Evolutionary conservation across 2,797 vertebrate genomes (phyloP), one percentile per base, ranked within the genome.

Genomic region (Sebastes steindachneri): DNA sequence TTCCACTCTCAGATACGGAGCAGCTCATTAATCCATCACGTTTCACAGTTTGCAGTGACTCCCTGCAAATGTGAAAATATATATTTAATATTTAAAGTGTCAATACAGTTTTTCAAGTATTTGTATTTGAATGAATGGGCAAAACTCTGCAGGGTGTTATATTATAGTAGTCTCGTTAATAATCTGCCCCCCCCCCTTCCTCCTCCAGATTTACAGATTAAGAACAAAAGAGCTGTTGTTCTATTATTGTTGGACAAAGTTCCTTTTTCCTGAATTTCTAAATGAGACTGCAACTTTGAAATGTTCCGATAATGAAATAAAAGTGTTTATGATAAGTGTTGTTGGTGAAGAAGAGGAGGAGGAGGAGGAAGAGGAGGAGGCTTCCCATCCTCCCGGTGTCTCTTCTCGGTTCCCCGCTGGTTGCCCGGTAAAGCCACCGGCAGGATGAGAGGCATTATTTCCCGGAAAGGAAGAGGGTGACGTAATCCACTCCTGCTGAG

Each of bases 391-490:
- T 65, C n/a, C 17, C 2, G 7, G 10, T 14, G 48, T 51, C 26
- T 68, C 17, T 89, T 90, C 84, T 77, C 85, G 82, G 33, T 71
- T 73, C 58, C 79, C 69, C 0, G 53, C 79, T 41, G 68, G 68
- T 54, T 91, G 84, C 85, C 84, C 33, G 75, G 75, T 80, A 89
- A 88, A 74, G 54, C 72, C 79, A 54, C 31, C 26, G 4, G 4
- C 31, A 75, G 86, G 66, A 86, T 84, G 70, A 89, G 65, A 53
- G 67, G 82, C 63, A 15, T 66, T 65, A 74, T 88, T 93, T 93
- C 91, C 91, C 86, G 91, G 91, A 93, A 92, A 86, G 84, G 77
- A 64, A 29, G 21, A 72, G 41, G 84, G n/a, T 86, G 90, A 89
- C 33, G 77, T 90, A 54, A 89, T 66, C 23, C 3, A 1, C 54